Percentiles rank a stretch among this genome's conserved stretches.
These are phyloP conservation scores for Podocnemis expansa DNA, from an alignment of 2,113 vertebrate genomes.

Conservation along the genomic window DNA sequence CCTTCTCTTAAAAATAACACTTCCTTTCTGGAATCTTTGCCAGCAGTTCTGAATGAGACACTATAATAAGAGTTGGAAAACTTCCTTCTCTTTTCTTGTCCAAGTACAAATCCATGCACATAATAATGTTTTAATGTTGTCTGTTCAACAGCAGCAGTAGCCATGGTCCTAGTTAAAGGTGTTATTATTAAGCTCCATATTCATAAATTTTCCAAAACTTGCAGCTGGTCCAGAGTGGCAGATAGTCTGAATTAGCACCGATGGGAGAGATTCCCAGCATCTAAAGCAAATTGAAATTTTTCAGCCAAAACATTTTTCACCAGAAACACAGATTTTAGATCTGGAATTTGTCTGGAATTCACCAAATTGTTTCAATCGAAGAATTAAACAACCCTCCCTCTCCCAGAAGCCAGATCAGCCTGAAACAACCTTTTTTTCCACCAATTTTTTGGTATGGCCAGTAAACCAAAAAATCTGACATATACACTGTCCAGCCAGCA, in stretches of 20 bases:
- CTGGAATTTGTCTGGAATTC: neutral
- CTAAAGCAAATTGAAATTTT: neutral
- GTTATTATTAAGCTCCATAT: neutral
- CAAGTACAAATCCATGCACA: neutral
- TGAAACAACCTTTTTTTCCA: neutral
- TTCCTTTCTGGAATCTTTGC: neutral
- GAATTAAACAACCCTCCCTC: neutral
- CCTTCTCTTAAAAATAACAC: neutral
- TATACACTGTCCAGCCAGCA: neutral
- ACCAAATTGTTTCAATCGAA: neutral
- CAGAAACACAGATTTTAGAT: no score
- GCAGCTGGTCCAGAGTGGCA: constrained; percentile 34
- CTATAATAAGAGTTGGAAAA: neutral
- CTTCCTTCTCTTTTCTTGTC: neutral
- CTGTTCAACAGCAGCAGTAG: constrained; percentile 31
- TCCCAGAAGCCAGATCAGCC: neutral
- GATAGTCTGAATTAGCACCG: neutral
- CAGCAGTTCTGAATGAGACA: neutral
- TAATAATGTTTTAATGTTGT: constrained; percentile 34
- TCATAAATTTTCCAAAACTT: neutral
- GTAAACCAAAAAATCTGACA: neutral
- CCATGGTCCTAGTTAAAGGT: constrained; percentile 20
- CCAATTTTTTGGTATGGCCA: neutral
- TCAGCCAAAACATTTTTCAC: neutral
- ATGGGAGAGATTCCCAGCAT: constrained; percentile 32